These are phyloP conservation scores for Mamestra brassicae DNA, from an alignment of 2,888 invertebrate species.

Conservation along the genomic window DNA sequence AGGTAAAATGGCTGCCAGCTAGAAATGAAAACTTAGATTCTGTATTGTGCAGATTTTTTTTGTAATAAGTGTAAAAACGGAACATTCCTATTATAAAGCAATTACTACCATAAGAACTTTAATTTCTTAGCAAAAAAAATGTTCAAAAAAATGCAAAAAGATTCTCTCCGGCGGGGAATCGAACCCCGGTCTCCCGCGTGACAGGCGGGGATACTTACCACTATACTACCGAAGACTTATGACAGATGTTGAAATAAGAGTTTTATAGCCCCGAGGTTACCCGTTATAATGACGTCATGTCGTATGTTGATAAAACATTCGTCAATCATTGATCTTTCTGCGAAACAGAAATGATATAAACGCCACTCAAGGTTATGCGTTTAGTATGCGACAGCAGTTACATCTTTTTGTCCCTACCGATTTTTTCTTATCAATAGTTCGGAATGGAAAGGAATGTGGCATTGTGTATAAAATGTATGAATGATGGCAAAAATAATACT, in stretches of 20 bases:
- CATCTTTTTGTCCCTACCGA: not conserved
- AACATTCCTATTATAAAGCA: not conserved
- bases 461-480: not conserved
- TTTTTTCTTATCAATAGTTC: constrained; percentile 1
- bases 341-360: not conserved
- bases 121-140: not conserved
- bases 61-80: not conserved
- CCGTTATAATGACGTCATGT: not conserved
- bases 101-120: not conserved
- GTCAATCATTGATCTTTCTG: not conserved
- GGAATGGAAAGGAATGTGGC: not conserved
- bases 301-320: not conserved
- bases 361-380: constrained; percentile 7
- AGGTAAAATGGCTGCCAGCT: no score
- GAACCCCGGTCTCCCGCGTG: constrained; percentile 87
- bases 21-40: no score
- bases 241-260: fast-evolving
- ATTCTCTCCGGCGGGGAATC: constrained; percentile 71
- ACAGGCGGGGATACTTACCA: constrained; percentile 91
- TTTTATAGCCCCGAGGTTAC: fast-evolving
- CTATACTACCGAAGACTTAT: constrained; percentile 83
- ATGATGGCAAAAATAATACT: not conserved
- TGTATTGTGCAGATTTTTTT: not conserved
- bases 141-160: constrained; percentile 30
- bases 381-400: not conserved